These are phyloP conservation scores for Hydropsyche betteni DNA, from an alignment of 2,888 invertebrate species.

Conservation along the genomic window DNA sequence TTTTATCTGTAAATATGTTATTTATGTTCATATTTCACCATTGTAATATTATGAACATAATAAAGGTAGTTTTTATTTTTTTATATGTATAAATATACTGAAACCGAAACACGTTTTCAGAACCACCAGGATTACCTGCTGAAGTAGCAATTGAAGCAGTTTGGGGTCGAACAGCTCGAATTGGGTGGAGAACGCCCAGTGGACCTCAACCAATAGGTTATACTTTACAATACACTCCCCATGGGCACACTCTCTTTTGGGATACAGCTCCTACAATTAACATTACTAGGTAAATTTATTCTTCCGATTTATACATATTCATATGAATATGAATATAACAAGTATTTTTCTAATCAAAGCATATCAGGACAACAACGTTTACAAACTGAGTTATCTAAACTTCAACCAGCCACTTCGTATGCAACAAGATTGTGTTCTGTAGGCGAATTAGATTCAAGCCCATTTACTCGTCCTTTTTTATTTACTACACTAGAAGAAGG, in stretches of 20 bases:
- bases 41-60: no score
- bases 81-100: not conserved
- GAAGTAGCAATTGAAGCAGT: conserved; percentile 63
- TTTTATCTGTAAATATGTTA: no score
- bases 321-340: not conserved
- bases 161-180: conserved; percentile 58
- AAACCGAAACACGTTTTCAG: conserved; percentile 53
- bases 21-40: no score
- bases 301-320: not conserved
- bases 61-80: no score
- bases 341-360: conserved; percentile 28
- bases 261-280: conserved; percentile 61
- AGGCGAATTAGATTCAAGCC: conserved; percentile 62
- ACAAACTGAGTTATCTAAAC: conserved; percentile 59
- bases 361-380: conserved; percentile 57
- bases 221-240: conserved; percentile 60
- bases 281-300: conserved; percentile 58
- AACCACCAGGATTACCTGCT: conserved; percentile 62
- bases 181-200: conserved; percentile 62
- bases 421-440: conserved; percentile 61
- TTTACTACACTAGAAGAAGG: conserved; percentile 65
- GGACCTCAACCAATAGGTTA: conserved; percentile 62
- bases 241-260: conserved; percentile 58
- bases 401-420: conserved; percentile 62
- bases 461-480: conserved; percentile 61